Evolutionary conservation across 53 echinoderm and acorn worm genomes (phyloP), one percentile per base, ranked within the genome.

Genomic region (Echinometra lucunter): DNA sequence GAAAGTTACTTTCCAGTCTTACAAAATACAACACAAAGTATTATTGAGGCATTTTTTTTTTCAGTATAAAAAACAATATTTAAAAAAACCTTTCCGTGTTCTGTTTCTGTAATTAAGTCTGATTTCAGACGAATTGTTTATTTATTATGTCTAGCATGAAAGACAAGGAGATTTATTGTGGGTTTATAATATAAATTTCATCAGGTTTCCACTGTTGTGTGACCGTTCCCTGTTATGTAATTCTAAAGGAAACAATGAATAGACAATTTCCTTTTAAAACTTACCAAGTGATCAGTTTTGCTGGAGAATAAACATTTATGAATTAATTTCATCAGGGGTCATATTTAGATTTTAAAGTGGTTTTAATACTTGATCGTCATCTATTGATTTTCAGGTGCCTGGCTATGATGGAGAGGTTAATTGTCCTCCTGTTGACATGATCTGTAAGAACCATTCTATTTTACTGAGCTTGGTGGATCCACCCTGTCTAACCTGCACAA

Each of bases 361-460:
- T 38, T 38, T 80, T 0, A 19, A 42, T 80, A 4, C 80, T 23
- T 44, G 45, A 45, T 83, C 28, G 0, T 45, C 21, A 11, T 70
- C 70, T 3, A 72, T 34, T 72, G 32, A 34, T 34, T 55, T 15
- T 21, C 89, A 98, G 98, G 94, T 98, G 23, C 95, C 96, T 63
- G 98, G 97, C 27, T 98, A 96, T 88, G 34, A 72, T 66, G 96
- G 97, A 30, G 57, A 90, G 74, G 96, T 98, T 40, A 92, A 88
- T 16, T 98, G 98, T 75, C 98, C 98, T 27, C 45, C 97, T 17
- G 70, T 66, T 27, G 94, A 96, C 11, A 81, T 95, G 21, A 95
- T 97, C 80, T 98, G 98, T 91, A 57, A 38, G 47, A 96, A 98
- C 69, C 44, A 66, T 55, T 96, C 96, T 38, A 96, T 95, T 38